Conservation (phyloP, 2,888 invertebrate genomes). For the Temnothorax rugatulus region DNA sequence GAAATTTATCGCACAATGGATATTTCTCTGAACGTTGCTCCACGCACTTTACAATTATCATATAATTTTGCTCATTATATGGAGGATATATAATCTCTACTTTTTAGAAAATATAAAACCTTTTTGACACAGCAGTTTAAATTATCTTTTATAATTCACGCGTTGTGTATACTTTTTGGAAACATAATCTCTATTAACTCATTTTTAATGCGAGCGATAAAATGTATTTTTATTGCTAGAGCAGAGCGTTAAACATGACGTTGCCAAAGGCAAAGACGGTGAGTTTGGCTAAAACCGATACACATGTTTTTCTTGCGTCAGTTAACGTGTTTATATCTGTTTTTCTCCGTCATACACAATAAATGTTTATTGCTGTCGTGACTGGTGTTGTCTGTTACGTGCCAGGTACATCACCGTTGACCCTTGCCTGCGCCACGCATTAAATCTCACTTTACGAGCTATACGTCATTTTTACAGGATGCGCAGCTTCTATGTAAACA, state of each 20-base stretch:
- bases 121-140: neutral
- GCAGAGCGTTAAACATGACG: neutral
- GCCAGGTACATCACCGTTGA: conserved; percentile 27
- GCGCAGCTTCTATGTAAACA: conserved; percentile 61
- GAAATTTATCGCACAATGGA: neutral
- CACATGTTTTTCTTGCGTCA: conserved; percentile 36
- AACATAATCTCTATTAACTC: neutral
- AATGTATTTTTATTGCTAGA: neutral
- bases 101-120: neutral
- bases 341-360: conserved; percentile 26
- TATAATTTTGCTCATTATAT: conserved; percentile 3
- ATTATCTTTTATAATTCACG: neutral
- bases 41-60: neutral
- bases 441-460: conserved; percentile 69
- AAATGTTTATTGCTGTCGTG: conserved; percentile 54
- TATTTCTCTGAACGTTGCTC: conserved; percentile 13
- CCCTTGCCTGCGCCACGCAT: conserved; percentile 52
- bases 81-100: neutral
- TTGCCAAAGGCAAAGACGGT: neutral
- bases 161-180: neutral
- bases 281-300: conserved; percentile 24
- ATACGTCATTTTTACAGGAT: conserved; percentile 54
- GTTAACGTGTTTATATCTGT: conserved; percentile 27
- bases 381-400: conserved; percentile 56
- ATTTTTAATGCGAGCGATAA: neutral